Base-by-base conservation (phyloP, 2,797 vertebrate species). In the Heteromormyrus szaboi region DNA sequence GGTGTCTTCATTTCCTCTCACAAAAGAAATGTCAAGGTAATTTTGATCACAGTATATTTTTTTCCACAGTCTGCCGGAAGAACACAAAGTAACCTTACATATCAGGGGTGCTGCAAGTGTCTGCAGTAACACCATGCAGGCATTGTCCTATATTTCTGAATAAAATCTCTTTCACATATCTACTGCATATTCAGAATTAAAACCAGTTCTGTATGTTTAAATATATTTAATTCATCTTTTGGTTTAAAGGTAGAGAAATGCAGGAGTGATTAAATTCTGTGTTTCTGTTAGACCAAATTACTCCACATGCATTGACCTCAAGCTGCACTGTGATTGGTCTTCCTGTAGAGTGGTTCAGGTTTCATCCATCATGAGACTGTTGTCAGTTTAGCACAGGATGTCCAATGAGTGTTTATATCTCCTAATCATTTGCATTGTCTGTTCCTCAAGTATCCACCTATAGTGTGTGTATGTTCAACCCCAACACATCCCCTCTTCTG, bases 21-120 rank as follows among this genome's bases (percentile, higher is more conserved):
- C 76, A 79, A 79, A 79, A 79, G 76, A 79, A 46, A 41, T 79
- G 76, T 79, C 76, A 79, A 79, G 37, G 76, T 79, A 79, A 79
- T 79, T 79, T 79, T 79, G 76, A 79, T 79, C 76, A 37, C 65
- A 72, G 29, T 72, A 33, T 37, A 33, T 72, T 79, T 79, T 68
- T 79, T 79, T 41, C 68, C 37, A 79, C 41, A 19, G 37, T 79
- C 76, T 79, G 19, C 76, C 2, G 17, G 76, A 79, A 79, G 76
- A 79, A 79, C 76, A 41, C 17, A 79, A n/a, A 79, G 76, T 79
- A 79, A 79, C 37, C 76, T 41, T 41, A 79, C 41, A 17, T 79
- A 41, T 44, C 37, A 79, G 4, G 72, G 14, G 37, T n/a, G 19
- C 17, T 44, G 37, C 37, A n/a, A 7, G 37, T 44, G 72, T 79